Conservation (phyloP, 2,113 vertebrate genomes). For the Triplophysa rosa region DNA sequence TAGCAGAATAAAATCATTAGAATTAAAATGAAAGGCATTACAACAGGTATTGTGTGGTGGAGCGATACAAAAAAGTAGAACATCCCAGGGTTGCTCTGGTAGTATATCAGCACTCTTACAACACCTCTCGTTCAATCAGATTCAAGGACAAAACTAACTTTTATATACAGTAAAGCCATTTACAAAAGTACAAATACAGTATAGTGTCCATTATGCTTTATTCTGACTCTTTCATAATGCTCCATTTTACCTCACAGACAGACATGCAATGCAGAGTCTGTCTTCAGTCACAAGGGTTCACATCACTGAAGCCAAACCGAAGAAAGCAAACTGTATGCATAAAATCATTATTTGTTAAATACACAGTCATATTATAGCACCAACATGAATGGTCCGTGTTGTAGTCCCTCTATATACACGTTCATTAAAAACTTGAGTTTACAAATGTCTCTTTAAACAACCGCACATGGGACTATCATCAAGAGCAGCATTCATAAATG, state of each 20-base stretch:
- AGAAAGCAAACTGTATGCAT: slow-evolving; percentile 40
- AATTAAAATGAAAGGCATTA: no score
- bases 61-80: no score
- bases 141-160: no score
- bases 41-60: no score
- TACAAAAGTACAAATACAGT: background rate
- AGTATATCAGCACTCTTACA: no score
- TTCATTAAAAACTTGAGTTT: slow-evolving; percentile 22
- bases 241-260: slow-evolving; percentile 54
- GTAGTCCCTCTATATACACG: slow-evolving; percentile 41
- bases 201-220: slow-evolving; percentile 55
- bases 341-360: slow-evolving; percentile 52
- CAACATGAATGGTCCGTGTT: slow-evolving; percentile 56
- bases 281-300: slow-evolving; percentile 53
- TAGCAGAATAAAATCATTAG: no score
- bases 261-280: slow-evolving; percentile 45
- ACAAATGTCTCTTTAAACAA: slow-evolving; percentile 31
- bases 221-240: slow-evolving; percentile 55
- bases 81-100: no score
- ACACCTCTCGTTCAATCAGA: no score
- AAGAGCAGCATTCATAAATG: slow-evolving; percentile 48
- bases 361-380: slow-evolving; percentile 58
- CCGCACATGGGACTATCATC: slow-evolving; percentile 20
- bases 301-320: slow-evolving; percentile 58
- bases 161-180: background rate